A percentile compares a stretch with the other conserved stretches of the same genome.
phyloP scores from a whole-genome alignment of 2,888 invertebrate genomes.

The Celastrina argiolus region DNA sequence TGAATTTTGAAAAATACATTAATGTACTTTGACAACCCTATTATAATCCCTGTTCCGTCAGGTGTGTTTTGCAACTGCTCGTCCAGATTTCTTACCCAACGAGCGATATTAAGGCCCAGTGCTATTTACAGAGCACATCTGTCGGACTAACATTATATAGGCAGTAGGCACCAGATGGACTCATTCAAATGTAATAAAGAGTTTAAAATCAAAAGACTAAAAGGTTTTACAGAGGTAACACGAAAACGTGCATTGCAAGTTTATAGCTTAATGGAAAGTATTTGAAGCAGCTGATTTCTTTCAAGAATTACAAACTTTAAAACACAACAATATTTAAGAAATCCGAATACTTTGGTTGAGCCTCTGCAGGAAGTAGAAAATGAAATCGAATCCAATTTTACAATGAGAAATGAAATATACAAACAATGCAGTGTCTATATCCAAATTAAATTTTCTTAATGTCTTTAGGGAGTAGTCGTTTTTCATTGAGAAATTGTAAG shows the following conservation, averaged over 20 bases:
- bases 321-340: no score
- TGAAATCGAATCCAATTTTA: no score
- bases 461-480: no score
- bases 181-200: not conserved
- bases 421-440: no score
- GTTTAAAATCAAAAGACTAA: not conserved
- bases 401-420: no score
- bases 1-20: not conserved
- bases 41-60: slow-evolving; percentile 42
- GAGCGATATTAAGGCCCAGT: slow-evolving; percentile 11
- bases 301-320: no score
- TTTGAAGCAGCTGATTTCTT: no score
- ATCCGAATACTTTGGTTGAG: no score
- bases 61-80: slow-evolving; percentile 49
- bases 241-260: not conserved
- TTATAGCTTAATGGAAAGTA: no score
- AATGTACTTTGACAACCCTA: slow-evolving; percentile 3
- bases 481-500: no score
- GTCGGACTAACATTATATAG: slow-evolving; percentile 10
- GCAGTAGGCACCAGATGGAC: not conserved
- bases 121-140: slow-evolving; percentile 15
- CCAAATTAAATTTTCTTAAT: no score
- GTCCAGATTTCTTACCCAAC: slow-evolving; percentile 44
- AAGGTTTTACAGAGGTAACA: not conserved
- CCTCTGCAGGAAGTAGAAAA: no score